Evolutionary conservation across 2,888 invertebrate genomes (phyloP), one percentile per base, ranked within the genome.

Genomic region (Cataglyphis altisquamis): DNA sequence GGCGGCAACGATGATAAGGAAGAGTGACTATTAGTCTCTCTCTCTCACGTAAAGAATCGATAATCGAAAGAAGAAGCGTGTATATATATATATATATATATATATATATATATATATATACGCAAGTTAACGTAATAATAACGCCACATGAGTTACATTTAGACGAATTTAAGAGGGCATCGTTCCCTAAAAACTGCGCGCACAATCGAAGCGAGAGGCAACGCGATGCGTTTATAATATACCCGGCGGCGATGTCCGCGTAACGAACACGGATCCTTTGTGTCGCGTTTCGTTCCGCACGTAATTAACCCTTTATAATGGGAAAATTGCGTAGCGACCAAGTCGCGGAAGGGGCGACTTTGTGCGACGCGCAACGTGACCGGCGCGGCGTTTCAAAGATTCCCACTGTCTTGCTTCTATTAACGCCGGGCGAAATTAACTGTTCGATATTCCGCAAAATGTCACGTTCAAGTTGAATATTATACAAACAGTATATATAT

Each of bases 41-140:
- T 57, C 48, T 6, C 18, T 12, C 15, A 4, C 41, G 41, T 4
- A 32, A 57, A 4, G 73, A 60, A 88, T 87, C 87, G 72, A 89
- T 89, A 89, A 84, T 85, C 82, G 84, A 84, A 88, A 85, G 80
- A 78, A 84, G 75, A 78, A 82, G 21, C 66, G 48, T 70, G 73
- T 60, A 39, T 72, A 25, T 41, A 45, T 82, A 62, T 8, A 48
- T 25, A 25, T 25, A 25, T 25, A 25, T 57, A 39, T 72, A 25
- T 41, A 45, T 82, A 62, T 8, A 52, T n/a, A 25, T 25, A 25
- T 57, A 39, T 72, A 25, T 41, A 45, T 82, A 62, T 8, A 52
- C n/a, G 70, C 73, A 70, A 66, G 78, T 73, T 88, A 90, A 90
- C 86, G 89, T 88, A 87, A 86, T 84, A 48, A 57, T 84, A 48